phyloP scores from a whole-genome alignment of 2,797 vertebrate genomes.

The Chelonia mydas region DNA sequence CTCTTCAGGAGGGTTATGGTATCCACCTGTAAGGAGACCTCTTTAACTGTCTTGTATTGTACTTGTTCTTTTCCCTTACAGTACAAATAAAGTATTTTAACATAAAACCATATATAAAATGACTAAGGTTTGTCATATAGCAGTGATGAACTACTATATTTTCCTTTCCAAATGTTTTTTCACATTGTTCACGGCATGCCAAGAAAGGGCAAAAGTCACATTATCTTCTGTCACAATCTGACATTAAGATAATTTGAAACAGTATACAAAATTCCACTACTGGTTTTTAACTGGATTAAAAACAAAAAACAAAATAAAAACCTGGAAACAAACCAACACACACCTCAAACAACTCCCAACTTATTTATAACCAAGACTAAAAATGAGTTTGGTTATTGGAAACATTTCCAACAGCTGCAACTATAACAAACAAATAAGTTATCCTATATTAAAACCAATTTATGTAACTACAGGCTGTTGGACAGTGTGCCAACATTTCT shows the following conservation, averaged over 20 bases:
- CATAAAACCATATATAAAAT: not conserved
- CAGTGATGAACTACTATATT: not conserved
- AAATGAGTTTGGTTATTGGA: not conserved
- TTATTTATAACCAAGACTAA: not conserved
- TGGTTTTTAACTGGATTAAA: not conserved
- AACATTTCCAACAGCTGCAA: not conserved
- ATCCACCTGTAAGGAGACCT: conserved; percentile 4
- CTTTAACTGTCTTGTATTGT: not conserved
- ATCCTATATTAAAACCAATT: not conserved
- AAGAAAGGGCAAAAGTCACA: not conserved
- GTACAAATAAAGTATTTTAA: not conserved
- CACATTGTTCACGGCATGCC: not conserved
- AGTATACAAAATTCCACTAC: not conserved
- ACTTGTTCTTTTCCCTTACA: not conserved
- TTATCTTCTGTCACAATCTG: not conserved
- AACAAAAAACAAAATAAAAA: not conserved
- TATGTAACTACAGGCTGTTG: not conserved
- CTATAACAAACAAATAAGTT: not conserved
- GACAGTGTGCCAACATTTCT: not conserved
- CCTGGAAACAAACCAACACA: not conserved
- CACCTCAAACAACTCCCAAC: not conserved
- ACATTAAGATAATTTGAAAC: not conserved
- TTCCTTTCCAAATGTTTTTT: not conserved
- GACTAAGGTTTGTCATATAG: not conserved
- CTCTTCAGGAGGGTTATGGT: conserved; percentile 27